These are phyloP conservation scores for Platysternon megacephalum DNA, from an alignment of 2,113 vertebrate genomes.

Conservation along the genomic window DNA sequence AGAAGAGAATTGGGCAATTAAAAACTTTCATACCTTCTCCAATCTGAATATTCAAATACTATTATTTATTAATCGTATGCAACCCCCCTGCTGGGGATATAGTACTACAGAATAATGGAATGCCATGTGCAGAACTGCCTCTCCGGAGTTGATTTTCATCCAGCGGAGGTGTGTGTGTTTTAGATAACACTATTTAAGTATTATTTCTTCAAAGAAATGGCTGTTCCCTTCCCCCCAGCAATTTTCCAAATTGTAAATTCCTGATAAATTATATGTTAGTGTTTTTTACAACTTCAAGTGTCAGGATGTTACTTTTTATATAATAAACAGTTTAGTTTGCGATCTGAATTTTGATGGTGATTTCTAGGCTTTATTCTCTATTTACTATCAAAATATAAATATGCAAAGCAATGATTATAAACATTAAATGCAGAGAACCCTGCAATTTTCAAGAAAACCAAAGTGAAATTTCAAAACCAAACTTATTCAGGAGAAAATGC, in stretches of 20 bases:
- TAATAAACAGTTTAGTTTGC: background rate
- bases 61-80: constrained; percentile 6
- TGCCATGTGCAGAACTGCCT: background rate
- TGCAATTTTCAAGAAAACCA: background rate
- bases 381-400: background rate
- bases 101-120: constrained; percentile 6
- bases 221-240: background rate
- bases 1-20: constrained; percentile 13
- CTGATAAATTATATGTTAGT: background rate
- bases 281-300: background rate
- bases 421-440: background rate
- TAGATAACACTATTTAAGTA: background rate
- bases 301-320: background rate
- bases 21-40: background rate
- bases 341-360: background rate
- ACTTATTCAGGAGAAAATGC: background rate
- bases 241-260: background rate
- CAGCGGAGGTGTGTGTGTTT: background rate
- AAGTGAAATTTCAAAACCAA: background rate
- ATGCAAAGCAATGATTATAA: background rate
- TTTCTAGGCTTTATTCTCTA: background rate
- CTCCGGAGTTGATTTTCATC: background rate
- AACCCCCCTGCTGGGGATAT: constrained; percentile 28
- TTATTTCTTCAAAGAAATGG: background rate
- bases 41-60: constrained; percentile 40